Percentiles rank a stretch among this genome's conserved stretches.
Evolutionary conservation across 2,888 invertebrate species (phyloP).

Genomic region (Brachyptera risi): DNA sequence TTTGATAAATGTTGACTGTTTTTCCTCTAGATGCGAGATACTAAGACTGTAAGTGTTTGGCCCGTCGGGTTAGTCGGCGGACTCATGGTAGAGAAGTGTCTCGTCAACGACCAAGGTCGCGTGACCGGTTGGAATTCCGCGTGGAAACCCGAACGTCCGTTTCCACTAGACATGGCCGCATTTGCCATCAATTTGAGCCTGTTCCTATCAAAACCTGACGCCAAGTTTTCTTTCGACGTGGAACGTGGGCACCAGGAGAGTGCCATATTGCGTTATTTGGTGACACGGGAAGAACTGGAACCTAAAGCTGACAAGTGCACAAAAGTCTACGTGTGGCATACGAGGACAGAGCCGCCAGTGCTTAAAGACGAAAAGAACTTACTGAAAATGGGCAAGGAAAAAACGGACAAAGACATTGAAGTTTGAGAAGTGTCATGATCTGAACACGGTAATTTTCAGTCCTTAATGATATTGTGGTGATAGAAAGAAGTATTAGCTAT

Average conservation of each 20-base stretch:
- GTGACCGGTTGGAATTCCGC: constrained; percentile 65
- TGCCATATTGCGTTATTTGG: constrained; percentile 70
- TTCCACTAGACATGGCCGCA: constrained; percentile 98
- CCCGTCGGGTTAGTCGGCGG: constrained; percentile 96
- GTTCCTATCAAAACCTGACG: constrained; percentile 65
- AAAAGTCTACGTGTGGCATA: constrained; percentile 98
- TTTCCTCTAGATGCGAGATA: constrained; percentile 67
- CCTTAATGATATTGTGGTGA: too few species aligned
- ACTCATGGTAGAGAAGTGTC: constrained; percentile 85
- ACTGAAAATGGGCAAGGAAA: constrained; percentile 47
- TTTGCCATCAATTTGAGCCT: constrained; percentile 82
- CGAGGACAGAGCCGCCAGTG: constrained; percentile 85
- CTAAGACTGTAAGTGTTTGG: constrained; percentile 85
- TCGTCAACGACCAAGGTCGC: constrained; percentile 59
- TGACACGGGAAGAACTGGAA: constrained; percentile 71
- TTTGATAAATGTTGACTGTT: background rate
- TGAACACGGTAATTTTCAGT: background rate
- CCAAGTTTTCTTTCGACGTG: constrained; percentile 77
- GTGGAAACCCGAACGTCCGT: constrained; percentile 87
- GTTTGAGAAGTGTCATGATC: constrained; percentile 51
- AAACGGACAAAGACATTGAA: constrained; percentile 58
- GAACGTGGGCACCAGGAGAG: constrained; percentile 88
- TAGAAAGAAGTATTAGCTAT: too few species aligned
- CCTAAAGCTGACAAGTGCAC: constrained; percentile 87
- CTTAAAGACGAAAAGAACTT: constrained; percentile 64